Conservation (phyloP, 1,140 invertebrate species). For the Nilaparvata lugens region DNA sequence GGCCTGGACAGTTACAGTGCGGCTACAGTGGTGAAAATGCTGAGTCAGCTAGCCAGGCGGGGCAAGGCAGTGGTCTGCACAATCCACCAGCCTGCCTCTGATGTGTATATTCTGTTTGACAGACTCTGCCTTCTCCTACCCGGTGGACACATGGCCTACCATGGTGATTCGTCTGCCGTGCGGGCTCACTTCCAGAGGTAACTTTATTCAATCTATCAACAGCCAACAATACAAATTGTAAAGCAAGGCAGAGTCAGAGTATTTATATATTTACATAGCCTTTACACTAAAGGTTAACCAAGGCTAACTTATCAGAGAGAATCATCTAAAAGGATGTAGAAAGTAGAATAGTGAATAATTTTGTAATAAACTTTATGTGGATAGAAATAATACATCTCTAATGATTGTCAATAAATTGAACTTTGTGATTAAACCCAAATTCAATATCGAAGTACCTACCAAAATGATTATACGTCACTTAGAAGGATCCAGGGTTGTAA, state of each 20-base stretch:
- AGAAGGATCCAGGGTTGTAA: too few relatives aligned
- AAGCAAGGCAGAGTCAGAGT: background rate
- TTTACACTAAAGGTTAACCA: background rate
- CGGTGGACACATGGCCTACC: slow-evolving; percentile 67
- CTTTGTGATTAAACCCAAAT: too few relatives aligned
- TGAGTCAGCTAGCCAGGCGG: slow-evolving; percentile 18
- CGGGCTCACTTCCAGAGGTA: slow-evolving; percentile 54
- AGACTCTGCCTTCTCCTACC: slow-evolving; percentile 62
- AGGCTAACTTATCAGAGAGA: too few relatives aligned
- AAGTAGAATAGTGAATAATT: too few relatives aligned
- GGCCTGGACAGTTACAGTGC: slow-evolving; percentile 26
- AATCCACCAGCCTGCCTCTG: slow-evolving; percentile 93
- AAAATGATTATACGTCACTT: too few relatives aligned
- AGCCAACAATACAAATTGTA: too few relatives aligned
- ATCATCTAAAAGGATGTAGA: too few relatives aligned
- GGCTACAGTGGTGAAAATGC: slow-evolving; percentile 17
- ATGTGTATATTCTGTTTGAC: slow-evolving; percentile 94
- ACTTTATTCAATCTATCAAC: slow-evolving; percentile 26
- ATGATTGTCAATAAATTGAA: too few relatives aligned
- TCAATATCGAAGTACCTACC: too few relatives aligned
- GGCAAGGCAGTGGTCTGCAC: slow-evolving; percentile 71
- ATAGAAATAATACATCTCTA: too few relatives aligned
- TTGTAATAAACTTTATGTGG: too few relatives aligned
- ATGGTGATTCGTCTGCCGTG: slow-evolving; percentile 56
- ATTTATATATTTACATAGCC: background rate